Base-by-base conservation (phyloP, 2,797 vertebrate genomes). In the Poeciliopsis infans region DNA sequence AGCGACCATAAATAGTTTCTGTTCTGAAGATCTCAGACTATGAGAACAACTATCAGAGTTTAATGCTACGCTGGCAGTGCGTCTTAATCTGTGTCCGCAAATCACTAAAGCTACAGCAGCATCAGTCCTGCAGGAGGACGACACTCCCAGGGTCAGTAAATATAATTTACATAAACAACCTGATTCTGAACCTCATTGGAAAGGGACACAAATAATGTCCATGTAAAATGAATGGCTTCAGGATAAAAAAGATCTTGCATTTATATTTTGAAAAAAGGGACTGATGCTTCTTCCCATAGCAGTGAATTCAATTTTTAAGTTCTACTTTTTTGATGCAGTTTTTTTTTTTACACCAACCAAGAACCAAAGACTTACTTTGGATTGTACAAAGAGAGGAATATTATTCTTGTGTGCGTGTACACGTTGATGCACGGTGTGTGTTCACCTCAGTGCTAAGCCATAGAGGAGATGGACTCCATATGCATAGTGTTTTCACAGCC, bases 401-500 rank as follows among this genome's bases (percentile, higher is more conserved):
- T 85, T 83, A 78, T 87, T 90, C 78, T 82, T 80, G 76, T 83
- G 84, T 78, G 88, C 75, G 85, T 73, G 82, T 82, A 79, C 80
- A 83, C 87, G 85, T 83, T 86, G 81, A 87, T 82, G 73, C 77
- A 79, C 82, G 47, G 84, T 87, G 77, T 91, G 91, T 85, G 85
- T 88, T 77, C 64, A 79, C 85, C 82, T 88, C 84, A 80, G 76
- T 57, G 72, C 81, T 92, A 91, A 95, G 93, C 93, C 85, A 57
- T 89, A 84, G 91, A 93, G 92, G 90, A 95, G 94, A 95, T 95
- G 92, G 90, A 93, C 88, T 93, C 95, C 95, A 95, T 95, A 94
- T 95, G 95, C 91, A 92, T 89, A 77, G 86, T 95, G 94, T 95
- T 95, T 94, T 95, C 89, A 93, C 92, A 95, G 93, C 91, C 94